Conservation (phyloP, 2,113 vertebrate species). For the Corvus hawaiiensis region DNA sequence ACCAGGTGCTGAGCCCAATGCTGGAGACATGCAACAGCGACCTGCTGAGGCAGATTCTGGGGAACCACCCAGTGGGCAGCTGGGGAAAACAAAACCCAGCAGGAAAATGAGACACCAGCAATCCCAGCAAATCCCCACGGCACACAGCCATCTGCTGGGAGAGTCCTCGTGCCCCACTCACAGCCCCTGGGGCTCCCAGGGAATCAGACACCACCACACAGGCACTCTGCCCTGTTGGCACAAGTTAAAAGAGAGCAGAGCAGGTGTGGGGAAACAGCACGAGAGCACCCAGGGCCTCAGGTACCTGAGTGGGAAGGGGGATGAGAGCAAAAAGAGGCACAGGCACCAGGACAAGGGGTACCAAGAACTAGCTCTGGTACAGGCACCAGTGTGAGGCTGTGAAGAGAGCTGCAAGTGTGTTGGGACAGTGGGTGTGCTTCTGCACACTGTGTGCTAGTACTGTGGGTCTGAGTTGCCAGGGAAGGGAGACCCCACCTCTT, state of each 20-base stretch:
- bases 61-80: neutral
- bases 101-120: neutral
- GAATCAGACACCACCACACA: neutral
- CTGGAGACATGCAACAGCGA: neutral
- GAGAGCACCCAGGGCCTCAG: neutral
- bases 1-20: neutral
- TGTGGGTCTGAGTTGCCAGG: neutral
- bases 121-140: neutral
- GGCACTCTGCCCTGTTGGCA: slow-evolving; percentile 37
- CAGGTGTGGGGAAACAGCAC: neutral
- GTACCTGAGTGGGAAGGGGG: slow-evolving; percentile 22
- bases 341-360: slow-evolving; percentile 20
- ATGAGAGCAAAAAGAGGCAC: neutral
- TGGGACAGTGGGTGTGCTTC: neutral
- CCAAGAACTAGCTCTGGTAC: slow-evolving; percentile 8
- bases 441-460: neutral
- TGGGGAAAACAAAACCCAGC: neutral
- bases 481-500: neutral
- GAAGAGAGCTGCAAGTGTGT: neutral
- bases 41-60: neutral
- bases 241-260: slow-evolving; percentile 21
- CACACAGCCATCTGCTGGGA: neutral
- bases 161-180: neutral
- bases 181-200: neutral
- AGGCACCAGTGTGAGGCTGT: slow-evolving; percentile 45